These are phyloP conservation scores for Caranx ignobilis DNA, from an alignment of 2,113 vertebrate species.

Conservation along the genomic window DNA sequence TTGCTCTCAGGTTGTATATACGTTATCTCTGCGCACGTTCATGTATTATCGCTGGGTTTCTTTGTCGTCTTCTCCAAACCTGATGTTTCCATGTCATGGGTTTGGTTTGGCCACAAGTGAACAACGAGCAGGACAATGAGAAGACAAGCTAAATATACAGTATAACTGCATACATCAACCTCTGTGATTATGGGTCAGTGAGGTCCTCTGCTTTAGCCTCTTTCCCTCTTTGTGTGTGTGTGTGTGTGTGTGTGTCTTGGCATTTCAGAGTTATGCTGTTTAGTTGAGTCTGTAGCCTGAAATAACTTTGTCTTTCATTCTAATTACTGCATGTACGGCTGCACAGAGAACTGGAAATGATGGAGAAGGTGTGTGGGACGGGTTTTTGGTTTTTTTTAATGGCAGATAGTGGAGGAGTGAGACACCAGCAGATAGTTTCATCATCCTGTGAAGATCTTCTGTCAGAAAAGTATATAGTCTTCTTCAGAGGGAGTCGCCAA, in stretches of 20 bases:
- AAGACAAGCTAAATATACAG: conserved; percentile 70
- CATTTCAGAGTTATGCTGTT: conserved; percentile 38
- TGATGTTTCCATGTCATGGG: neutral
- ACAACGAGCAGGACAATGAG: conserved; percentile 40
- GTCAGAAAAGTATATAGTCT: neutral
- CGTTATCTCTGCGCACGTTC: neutral
- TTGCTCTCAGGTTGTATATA: neutral
- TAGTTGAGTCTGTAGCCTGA: conserved; percentile 26
- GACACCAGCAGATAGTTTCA: neutral
- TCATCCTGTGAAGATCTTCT: neutral
- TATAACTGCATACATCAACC: conserved; percentile 45
- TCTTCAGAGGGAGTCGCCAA: neutral
- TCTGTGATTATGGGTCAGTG: conserved; percentile 73
- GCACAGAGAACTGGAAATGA: conserved; percentile 5
- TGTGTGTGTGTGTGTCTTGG: conserved; percentile 34
- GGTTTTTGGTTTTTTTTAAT: neutral
- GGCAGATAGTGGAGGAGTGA: neutral
- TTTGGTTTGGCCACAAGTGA: conserved; percentile 41
- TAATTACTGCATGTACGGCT: conserved; percentile 17
- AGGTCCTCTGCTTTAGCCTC: conserved; percentile 37
- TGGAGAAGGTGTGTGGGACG: conserved; percentile 12
- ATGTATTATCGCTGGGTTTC: neutral
- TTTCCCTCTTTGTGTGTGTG: conserved; percentile 37
- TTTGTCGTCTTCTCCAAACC: conserved; percentile 5
- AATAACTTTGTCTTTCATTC: conserved; percentile 27